Evolutionary conservation across 2,797 vertebrate genomes (phyloP).

Genomic region (Phylloscopus collybita): DNA sequence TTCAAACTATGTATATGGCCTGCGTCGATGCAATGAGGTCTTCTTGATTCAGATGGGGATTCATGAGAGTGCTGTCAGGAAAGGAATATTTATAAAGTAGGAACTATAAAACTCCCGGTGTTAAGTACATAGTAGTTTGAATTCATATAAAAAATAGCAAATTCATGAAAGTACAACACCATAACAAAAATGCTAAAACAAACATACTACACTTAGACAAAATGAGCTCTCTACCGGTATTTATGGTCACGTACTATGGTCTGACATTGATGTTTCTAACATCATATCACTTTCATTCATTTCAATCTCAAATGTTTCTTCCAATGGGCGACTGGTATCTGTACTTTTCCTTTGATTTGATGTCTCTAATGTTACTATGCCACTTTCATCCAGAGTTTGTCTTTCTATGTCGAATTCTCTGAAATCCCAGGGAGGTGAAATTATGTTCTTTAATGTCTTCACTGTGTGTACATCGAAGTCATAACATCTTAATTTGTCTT

Average conservation of each 20-base stretch:
- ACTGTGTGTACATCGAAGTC: slow-evolving; percentile 86
- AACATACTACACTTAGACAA: slow-evolving; percentile 29
- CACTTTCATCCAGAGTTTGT: slow-evolving; percentile 86
- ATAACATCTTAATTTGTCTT: slow-evolving; percentile 91
- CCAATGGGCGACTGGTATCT: slow-evolving; percentile 84
- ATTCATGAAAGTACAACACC: slow-evolving; percentile 50
- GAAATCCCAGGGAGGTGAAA: slow-evolving; percentile 88
- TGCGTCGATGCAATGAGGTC: background rate
- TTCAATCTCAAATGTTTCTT: slow-evolving; percentile 94
- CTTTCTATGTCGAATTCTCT: slow-evolving; percentile 82
- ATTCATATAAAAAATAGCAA: slow-evolving; percentile 64
- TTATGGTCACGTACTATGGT: slow-evolving; percentile 91
- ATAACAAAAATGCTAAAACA: slow-evolving; percentile 59
- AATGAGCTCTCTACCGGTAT: background rate
- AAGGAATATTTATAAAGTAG: background rate
- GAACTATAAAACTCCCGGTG: background rate
- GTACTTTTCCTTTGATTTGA: slow-evolving; percentile 86
- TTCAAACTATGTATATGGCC: background rate
- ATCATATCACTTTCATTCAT: slow-evolving; percentile 98
- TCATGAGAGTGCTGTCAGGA: background rate
- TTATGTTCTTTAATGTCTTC: slow-evolving; percentile 94
- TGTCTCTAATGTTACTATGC: slow-evolving; percentile 85
- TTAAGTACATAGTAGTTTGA: slow-evolving; percentile 29
- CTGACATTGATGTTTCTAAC: slow-evolving; percentile 96
- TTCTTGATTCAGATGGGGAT: background rate